Base-by-base conservation (phyloP, 2,797 vertebrate species). In the Psittacula derbiana region DNA sequence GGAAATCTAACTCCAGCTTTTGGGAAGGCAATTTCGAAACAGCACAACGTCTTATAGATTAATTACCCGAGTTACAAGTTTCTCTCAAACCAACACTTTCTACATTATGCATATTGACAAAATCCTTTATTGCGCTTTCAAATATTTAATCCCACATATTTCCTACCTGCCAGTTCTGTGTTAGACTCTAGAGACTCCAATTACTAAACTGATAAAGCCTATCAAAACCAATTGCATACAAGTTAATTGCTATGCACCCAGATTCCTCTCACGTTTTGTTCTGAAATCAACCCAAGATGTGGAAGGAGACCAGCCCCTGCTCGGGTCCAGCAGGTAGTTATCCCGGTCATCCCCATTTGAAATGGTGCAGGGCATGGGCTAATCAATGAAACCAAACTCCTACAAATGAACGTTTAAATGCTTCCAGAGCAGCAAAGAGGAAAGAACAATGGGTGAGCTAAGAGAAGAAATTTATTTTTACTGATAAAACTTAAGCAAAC, bases 381-480 rank as follows among this genome's bases (percentile, higher is more conserved):
- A 12, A 70, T 8, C 61, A 27, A 12, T 2, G 40, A 24, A 69
- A 27, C 25, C 41, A 2, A 27, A 20, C 46, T 69, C 55, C 80
- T 33, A 15, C 40, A 66, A 85, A 49, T 3, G 33, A 90, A 40
- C 0, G 0, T 27, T 58, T 43, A 80, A 62, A 43, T 87, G 83
- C 76, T 89, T 73, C 47, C 47, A 57, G 61, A 80, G 84, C 81
- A 80, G 69, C 16, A 8, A 43, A 2, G 66, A 86, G 89, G 87
- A 84, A 96, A 88, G 91, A 96, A 97, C 88, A 85, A 96, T 92
- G 97, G 95, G 95, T 80, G 89, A 97, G 90, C 92, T 90, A 88
- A 64, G 57, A 2, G 3, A 61, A 92, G 91, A 95, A 91, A 97
- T 97, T 97, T 98, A 97, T 98, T 98, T 97, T 97, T 97, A 96